Conservation (phyloP, 2,113 vertebrate genomes). For the Dicaeum eximium region DNA sequence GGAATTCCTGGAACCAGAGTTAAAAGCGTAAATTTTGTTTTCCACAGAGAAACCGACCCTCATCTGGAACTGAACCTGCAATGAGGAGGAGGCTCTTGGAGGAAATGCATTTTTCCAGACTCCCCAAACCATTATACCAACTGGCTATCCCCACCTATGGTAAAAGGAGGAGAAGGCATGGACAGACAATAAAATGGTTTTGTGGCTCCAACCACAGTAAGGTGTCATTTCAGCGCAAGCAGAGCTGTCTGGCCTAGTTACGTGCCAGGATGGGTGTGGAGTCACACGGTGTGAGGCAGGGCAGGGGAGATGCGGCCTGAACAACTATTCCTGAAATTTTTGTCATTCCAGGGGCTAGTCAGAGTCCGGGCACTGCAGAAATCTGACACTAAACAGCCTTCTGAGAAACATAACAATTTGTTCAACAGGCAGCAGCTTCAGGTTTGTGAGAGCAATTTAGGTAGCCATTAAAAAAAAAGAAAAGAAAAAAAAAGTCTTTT, state of each 20-base stretch:
- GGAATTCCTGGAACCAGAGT: not conserved
- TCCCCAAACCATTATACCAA: not conserved
- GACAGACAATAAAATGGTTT: not conserved
- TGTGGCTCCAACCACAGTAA: not conserved
- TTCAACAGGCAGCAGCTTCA: not conserved
- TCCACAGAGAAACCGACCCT: not conserved
- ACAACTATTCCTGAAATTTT: not conserved
- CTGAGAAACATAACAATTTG: not conserved
- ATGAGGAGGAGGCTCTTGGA: not conserved
- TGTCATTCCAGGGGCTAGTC: not conserved
- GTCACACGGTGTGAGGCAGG: fast-evolving
- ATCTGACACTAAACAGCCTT: not conserved
- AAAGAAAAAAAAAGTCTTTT: too few species aligned
- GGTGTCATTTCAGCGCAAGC: not conserved
- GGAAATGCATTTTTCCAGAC: fast-evolving
- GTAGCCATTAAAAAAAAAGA: not conserved
- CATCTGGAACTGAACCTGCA: not conserved
- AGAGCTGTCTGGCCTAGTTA: not conserved
- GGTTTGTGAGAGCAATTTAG: not conserved
- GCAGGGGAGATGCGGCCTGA: not conserved
- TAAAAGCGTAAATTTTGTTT: not conserved
- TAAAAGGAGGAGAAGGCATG: not conserved
- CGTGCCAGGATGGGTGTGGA: fast-evolving
- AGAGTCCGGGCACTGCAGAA: not conserved
- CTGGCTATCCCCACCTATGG: not conserved